Evolutionary conservation across 2,113 vertebrate genomes (phyloP).

Genomic region (Piaya cayana): DNA sequence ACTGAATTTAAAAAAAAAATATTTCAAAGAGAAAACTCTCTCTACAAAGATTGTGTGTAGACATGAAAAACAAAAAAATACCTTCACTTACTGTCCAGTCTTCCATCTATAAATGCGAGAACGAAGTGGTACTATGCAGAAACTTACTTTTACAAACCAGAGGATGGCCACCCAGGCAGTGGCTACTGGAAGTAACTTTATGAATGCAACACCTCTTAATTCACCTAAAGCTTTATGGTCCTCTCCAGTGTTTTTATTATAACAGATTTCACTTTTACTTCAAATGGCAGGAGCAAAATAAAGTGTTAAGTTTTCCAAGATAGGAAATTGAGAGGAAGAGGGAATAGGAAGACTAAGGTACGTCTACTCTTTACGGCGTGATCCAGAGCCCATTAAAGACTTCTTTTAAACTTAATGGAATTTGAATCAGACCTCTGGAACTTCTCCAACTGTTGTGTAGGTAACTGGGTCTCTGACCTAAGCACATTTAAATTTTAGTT

Average conservation of each 20-base stretch:
- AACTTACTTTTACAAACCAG: background rate
- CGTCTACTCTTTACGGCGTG: background rate
- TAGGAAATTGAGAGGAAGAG: background rate
- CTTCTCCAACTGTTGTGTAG: background rate
- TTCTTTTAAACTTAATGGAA: background rate
- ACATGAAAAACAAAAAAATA: background rate
- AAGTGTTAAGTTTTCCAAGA: background rate
- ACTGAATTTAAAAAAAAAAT: background rate
- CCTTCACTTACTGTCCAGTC: background rate
- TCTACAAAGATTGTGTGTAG: background rate
- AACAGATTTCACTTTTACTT: background rate
- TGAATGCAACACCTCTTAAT: background rate
- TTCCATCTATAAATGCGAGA: background rate
- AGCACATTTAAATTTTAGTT: background rate
- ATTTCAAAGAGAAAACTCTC: background rate
- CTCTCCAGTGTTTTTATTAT: background rate
- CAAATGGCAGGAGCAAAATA: background rate
- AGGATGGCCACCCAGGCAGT: rapidly evolving
- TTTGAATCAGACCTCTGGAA: background rate
- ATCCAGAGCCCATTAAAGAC: background rate
- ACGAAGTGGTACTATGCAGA: background rate
- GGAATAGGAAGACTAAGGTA: background rate
- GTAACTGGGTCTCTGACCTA: background rate
- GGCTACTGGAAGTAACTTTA: background rate
- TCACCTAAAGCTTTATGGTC: background rate